phyloP scores from a whole-genome alignment of 2,113 vertebrate species.

The Lonchura striata region DNA sequence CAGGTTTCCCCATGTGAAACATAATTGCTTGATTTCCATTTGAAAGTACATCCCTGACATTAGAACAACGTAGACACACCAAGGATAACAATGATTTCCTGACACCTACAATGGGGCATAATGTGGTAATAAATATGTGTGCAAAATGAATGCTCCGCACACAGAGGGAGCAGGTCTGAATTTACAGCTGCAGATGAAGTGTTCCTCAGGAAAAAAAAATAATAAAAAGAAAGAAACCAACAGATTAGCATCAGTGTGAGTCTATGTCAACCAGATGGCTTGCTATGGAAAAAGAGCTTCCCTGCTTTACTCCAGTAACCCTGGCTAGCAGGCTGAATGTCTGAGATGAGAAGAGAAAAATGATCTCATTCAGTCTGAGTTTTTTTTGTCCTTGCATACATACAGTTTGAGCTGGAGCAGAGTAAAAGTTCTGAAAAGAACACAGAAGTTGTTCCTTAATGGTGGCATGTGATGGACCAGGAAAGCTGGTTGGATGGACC shows the following conservation, averaged over 20 bases:
- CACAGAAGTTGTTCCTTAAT: background rate
- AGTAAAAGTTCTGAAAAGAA: constrained; percentile 7
- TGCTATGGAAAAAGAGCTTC: constrained; percentile 54
- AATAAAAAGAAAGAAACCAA: constrained; percentile 60
- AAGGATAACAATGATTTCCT: constrained; percentile 71
- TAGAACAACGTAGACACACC: constrained; percentile 66
- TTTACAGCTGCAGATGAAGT: constrained; percentile 75
- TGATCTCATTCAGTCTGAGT: constrained; percentile 61
- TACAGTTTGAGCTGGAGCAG: constrained; percentile 33
- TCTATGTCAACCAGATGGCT: constrained; percentile 76
- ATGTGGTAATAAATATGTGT: constrained; percentile 61
- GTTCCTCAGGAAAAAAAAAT: constrained; percentile 47
- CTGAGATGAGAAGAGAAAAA: constrained; percentile 55
- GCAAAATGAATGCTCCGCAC: constrained; percentile 45
- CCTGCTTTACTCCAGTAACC: constrained; percentile 65
- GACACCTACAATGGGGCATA: constrained; percentile 70
- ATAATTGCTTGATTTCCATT: constrained; percentile 82
- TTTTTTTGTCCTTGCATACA: constrained; percentile 9
- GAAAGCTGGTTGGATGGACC: background rate
- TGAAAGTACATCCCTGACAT: constrained; percentile 78
- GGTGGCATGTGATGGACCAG: background rate
- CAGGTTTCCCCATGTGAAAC: constrained; percentile 71
- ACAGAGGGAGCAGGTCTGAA: constrained; percentile 62
- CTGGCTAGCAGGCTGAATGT: constrained; percentile 46
- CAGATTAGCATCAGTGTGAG: constrained; percentile 72